Percentiles rank a stretch among this genome's conserved stretches.
Evolutionary conservation across 2,113 vertebrate genomes (phyloP).

Genomic region (Hystrix cristata): DNA sequence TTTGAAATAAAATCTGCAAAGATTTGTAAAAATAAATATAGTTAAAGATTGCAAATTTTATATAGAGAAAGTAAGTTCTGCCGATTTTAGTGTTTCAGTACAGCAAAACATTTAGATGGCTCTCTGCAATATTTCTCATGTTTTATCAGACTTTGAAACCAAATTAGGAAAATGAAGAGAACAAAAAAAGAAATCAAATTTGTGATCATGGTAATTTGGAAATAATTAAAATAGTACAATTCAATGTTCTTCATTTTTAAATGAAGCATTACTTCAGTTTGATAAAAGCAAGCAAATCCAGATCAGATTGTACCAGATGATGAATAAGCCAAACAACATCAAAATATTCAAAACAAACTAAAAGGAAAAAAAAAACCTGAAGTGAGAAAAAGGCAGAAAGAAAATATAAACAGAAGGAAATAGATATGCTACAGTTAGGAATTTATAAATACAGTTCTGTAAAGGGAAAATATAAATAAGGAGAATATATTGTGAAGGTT

Average conservation of each 20-base stretch:
- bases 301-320: neutral
- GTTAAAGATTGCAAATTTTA: neutral
- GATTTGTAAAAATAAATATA: neutral
- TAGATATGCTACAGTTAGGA: neutral
- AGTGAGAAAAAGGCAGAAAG: neutral
- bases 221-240: neutral
- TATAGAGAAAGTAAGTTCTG: neutral
- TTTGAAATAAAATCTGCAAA: neutral
- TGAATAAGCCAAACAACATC: neutral
- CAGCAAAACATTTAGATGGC: neutral
- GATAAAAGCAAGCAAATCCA: constrained; percentile 23
- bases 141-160: constrained; percentile 54
- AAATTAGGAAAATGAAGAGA: neutral
- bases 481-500: neutral
- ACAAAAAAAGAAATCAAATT: neutral
- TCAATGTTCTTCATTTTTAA: constrained; percentile 27
- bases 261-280: neutral
- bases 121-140: neutral
- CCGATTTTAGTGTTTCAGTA: neutral
- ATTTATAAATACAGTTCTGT: neutral
- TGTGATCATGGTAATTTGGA: neutral
- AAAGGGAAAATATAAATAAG: neutral
- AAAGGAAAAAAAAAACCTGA: constrained; percentile 12
- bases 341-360: neutral
- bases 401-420: neutral